Conservation (phyloP, 2,797 vertebrate species). For the Manis pentadactyla region DNA sequence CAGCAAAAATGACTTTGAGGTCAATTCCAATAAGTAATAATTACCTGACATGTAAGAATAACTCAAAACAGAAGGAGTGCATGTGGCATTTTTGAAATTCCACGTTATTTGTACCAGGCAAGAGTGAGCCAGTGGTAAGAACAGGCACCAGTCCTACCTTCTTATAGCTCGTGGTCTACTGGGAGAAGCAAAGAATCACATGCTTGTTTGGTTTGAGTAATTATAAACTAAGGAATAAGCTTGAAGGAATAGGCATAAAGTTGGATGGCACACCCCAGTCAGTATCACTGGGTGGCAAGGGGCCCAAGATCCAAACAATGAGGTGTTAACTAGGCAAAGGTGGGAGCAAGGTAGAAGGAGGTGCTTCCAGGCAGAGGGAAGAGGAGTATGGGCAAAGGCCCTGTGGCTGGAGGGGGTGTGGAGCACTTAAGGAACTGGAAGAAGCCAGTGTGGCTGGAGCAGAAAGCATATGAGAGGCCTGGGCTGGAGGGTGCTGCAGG, state of each 20-base stretch:
- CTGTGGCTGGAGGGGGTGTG: not conserved
- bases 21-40: not conserved
- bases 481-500: not conserved
- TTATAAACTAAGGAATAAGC: not conserved
- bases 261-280: too few relatives aligned
- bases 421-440: not conserved
- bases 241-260: not conserved
- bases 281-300: not conserved
- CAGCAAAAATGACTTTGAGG: not conserved
- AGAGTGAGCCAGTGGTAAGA: fast-evolving
- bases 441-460: not conserved
- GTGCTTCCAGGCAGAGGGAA: not conserved
- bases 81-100: not conserved
- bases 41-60: not conserved
- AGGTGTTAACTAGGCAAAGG: not conserved
- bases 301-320: not conserved
- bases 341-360: too few relatives aligned
- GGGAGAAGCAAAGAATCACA: not conserved
- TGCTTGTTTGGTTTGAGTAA: not conserved
- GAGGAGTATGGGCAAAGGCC: not conserved
- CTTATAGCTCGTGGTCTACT: not conserved
- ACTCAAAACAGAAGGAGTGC: not conserved
- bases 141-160: not conserved
- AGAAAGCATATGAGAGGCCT: not conserved
- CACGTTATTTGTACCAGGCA: not conserved